Evolutionary conservation across 1,140 invertebrate genomes (phyloP), one percentile per base, ranked within the genome.

Genomic region (Lanistes nyassanus): DNA sequence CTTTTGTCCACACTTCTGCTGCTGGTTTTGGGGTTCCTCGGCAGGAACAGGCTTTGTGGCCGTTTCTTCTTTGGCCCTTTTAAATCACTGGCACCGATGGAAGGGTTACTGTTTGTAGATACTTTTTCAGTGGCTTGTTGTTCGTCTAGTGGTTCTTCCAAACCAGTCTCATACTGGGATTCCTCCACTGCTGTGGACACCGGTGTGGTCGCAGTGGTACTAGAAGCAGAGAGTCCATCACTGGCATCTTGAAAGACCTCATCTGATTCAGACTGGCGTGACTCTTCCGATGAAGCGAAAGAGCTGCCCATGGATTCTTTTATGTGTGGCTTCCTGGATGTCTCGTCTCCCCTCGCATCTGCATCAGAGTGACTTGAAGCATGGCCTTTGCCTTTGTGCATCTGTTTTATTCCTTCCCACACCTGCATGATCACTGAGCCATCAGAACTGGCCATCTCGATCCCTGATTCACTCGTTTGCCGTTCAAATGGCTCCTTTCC

Each of bases 241-340:
- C 26, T n/a, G 36, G 70, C 55, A 39, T 72, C 70, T 36, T 72
- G 70, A 56, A 72, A 72, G 3, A 72, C 70, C 34, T 72, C 70
- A 42, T 72, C 70, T 3, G 70, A 72, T 39, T 42, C 65, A 19
- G 56, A 60, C 29, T 70, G 51, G 26, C 47, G 47, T 9, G 68
- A 70, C 29, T 70, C 68, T 3, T 56, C n/a, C 23, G 55, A 60
- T 37, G 70, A 72, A 9, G 70, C 60, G 34, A 62, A 37, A 34
- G 70, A 72, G 29, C 70, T 72, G 31, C 70, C 70, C 70, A 60
- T n/a, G 21, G 70, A 72, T 13, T 55, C 23, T 37, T 51, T 70
- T 34, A 72, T 21, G 34, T 31, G 23, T 21, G 56, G 36, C 36
- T 62, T 72, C 37, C 42, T 62, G 4, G 23, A 31, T 1, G 56